Base-by-base conservation (phyloP, 2,888 invertebrate species). In the Amphipyra berbera region DNA sequence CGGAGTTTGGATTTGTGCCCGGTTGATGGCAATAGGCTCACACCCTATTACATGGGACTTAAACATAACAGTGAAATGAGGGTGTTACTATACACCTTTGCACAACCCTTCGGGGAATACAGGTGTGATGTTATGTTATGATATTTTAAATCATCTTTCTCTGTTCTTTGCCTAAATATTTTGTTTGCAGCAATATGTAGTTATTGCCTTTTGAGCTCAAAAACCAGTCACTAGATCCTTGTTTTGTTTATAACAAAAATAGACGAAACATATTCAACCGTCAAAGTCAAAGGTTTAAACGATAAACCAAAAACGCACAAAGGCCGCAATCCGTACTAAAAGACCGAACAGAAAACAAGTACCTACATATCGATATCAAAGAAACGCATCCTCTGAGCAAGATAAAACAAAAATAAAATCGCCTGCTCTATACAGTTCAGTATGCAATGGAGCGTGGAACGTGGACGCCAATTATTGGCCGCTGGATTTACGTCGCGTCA, bases 391-490 rank as follows among this genome's bases (percentile, higher is more conserved):
- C 57, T 48, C 14, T 44, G 37, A 13, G 54, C 30, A 60, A 66
- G 48, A 70, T 57, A 57, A 65, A 70, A 69, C 47, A 52, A 64
- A 68, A 66, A 60, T 45, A 61, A 67, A 71, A 60, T 61, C 38
- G 42, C 41, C 38, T 54, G 58, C 54, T 46, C 62, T 66, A 61
- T 71, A 62, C 68, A 60, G 46, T 70, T 65, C 72, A 75, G 71
- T 65, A 64, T 79, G 79, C 83, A 82, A 84, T 84, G 78, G 84
- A 83, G 68, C 85, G 81, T 74, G 84, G 83, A 80, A 80, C 77
- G 66, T 78, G 82, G 79, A 83, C 84, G 89, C 89, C 91, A 90
- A 91, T 90, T 90, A 90, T 90, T 87, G 87, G 82, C 82, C 84
- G 82, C 83, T 84, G 86, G 84, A 84, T 85, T 88, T 86, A 82